Base-by-base conservation (phyloP, 92 coral and sea anemone species). In the Porites divaricata region DNA sequence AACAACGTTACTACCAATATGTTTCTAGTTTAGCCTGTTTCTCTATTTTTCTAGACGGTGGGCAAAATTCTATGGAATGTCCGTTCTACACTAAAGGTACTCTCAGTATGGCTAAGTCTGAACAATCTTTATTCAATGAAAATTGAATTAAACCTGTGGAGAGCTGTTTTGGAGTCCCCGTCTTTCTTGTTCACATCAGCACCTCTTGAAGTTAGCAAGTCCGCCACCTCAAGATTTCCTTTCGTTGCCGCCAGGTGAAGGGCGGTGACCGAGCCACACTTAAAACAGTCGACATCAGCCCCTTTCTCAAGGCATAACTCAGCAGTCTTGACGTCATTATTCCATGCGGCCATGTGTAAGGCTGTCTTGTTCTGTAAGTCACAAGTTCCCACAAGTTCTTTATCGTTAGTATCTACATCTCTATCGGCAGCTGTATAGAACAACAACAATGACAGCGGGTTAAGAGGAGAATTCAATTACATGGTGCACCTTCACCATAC, bases 171-270 rank as follows among this genome's bases (percentile, higher is more conserved):
- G 63, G 92, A 86, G 52, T 81, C 81, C n/a, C 50, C 71, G 88
- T 93, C 94, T 71, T 79, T 88, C 28, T 63, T 53, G 64, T 76
- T 74, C 1, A 91, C 56, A 21, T 72, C 82, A 9, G 97, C 95
- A 23, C 91, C 95, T 68, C 74, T 80, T 53, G 79, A 68, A 25
- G 88, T 72, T 20, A 93, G 75, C 65, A 91, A 26, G 63, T 83
- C 81, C 0, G 77, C 91, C 77, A 93, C 72, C 35, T 91, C 82
- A 17, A 91, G 81, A 75, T 80, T 63, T 4, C 95, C 95, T 66
- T 78, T 88, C 13, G 63, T 65, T n/a, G 91, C 88, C 14, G 97
- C 97, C 12, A 85, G 9, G 71, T 93, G 95, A 12, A 93, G 89
- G 11, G 95, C 87, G 1, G 89, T 90, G 63, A 56, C 67, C 22